Evolutionary conservation across 2,888 invertebrate species (phyloP), one percentile per base, ranked within the genome.

Genomic region (Himalopsyche kuldschensis): DNA sequence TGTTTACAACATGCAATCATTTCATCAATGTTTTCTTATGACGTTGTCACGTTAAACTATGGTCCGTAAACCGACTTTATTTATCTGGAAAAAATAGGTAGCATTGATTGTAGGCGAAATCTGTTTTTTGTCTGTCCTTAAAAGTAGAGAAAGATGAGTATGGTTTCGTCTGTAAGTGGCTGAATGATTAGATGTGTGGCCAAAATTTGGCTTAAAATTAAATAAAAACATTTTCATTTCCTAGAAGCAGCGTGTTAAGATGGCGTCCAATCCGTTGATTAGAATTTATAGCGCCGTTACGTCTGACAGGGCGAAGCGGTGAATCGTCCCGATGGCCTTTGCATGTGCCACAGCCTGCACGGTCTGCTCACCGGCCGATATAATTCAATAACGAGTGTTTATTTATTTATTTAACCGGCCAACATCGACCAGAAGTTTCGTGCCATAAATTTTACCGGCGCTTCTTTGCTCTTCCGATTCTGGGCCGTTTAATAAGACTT

Each of bases 201-300:
- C n/a, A n/a, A n/a, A n/a, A n/a, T n/a, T n/a, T n/a, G n/a, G n/a
- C n/a, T n/a, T n/a, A n/a, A n/a, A n/a, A n/a, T n/a, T n/a, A n/a
- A n/a, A n/a, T n/a, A n/a, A n/a, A n/a, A n/a, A n/a, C n/a, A 41
- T 41, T 15, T 2, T 15, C 41, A 15, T 41, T 0, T 11, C 41
- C 15, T 41, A 41, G 41, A 41, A 10, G 41, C 8, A 78, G 20
- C 75, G 46, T 35, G 77, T 27, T 78, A 78, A 82, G 24, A 82
- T 82, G 82, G 82, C 82, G 78, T 63, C 47, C 75, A 20, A 20
- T 81, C 46, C 69, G 78, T 69, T 82, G 82, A 82, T 82, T 82
- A 82, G 78, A 41, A 82, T 82, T 82, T 82, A 82, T 78, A 78
- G 78, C 63, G 78, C 69, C 78, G 82, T 82, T 82, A 82, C 78